These are phyloP conservation scores for Halyomorpha halys DNA, from an alignment of 1,140 invertebrate species.

Conservation along the genomic window DNA sequence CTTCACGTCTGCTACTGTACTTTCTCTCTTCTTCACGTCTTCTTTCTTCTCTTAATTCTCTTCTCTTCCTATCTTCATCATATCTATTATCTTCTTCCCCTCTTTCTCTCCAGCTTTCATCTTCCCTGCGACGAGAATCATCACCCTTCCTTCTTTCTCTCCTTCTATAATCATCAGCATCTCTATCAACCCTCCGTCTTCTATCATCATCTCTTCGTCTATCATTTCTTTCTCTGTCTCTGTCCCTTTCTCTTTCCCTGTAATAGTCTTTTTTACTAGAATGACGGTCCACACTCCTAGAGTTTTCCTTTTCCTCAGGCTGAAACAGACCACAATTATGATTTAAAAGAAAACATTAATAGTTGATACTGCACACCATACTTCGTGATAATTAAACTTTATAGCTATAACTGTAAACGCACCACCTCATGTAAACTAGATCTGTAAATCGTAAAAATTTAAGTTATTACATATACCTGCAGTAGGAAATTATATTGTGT, in stretches of 20 bases:
- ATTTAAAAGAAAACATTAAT: too few species aligned
- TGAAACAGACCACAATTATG: background rate
- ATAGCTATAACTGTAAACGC: too few species aligned
- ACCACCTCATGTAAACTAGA: too few species aligned
- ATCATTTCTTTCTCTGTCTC: conserved; percentile 23
- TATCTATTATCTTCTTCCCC: conserved; percentile 16
- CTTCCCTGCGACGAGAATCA: conserved; percentile 15
- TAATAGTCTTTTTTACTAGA: conserved; percentile 20
- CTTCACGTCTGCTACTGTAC: conserved; percentile 22
- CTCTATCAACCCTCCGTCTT: conserved; percentile 19
- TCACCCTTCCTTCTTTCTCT: conserved; percentile 23
- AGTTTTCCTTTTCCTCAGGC: conserved; percentile 21
- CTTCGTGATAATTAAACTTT: too few species aligned
- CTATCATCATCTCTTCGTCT: conserved; percentile 25
- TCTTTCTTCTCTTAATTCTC: conserved; percentile 25
- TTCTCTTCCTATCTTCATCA: conserved; percentile 20
- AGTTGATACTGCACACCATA: too few species aligned
- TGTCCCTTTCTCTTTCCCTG: conserved; percentile 24
- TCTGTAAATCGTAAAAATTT: too few species aligned
- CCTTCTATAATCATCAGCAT: conserved; percentile 21
- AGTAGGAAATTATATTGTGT: too few species aligned
- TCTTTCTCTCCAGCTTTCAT: background rate
- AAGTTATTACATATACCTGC: too few species aligned
- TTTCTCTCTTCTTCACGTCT: conserved; percentile 25
- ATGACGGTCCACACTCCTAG: conserved; percentile 13